Evolutionary conservation across 2,888 invertebrate species (phyloP).

Genomic region (Leuctra nigra): DNA sequence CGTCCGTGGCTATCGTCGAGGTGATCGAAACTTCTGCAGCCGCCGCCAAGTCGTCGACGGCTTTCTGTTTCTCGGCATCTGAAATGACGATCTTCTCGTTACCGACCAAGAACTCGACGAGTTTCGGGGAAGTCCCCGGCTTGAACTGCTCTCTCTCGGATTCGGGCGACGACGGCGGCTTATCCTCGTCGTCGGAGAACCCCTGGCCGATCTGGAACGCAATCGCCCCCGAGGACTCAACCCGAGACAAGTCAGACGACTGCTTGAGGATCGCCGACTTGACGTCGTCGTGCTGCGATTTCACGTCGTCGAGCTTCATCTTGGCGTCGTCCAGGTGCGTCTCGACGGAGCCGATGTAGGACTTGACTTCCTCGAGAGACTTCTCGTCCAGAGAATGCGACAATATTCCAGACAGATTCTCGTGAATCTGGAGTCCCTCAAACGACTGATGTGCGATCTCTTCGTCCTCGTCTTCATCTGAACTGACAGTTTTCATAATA

Average conservation of each 20-base stretch:
- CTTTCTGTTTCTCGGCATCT: slow-evolving; percentile 12
- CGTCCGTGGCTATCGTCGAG: slow-evolving; percentile 15
- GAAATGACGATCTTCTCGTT: slow-evolving; percentile 12
- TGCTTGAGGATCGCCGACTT: slow-evolving; percentile 11
- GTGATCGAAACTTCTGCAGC: slow-evolving; percentile 17
- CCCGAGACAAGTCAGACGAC: neutral
- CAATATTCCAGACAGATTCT: neutral
- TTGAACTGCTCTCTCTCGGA: neutral
- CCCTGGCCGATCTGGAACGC: slow-evolving; percentile 3
- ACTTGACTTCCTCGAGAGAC: slow-evolving; percentile 4
- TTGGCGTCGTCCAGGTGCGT: slow-evolving; percentile 11
- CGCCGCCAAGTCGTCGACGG: slow-evolving; percentile 17
- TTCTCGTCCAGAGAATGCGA: slow-evolving; percentile 7
- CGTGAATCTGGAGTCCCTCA: neutral
- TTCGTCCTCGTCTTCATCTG: slow-evolving; percentile 3
- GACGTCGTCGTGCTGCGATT: neutral
- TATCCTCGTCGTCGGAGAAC: neutral
- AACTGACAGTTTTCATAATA: neutral
- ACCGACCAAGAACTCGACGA: slow-evolving; percentile 12
- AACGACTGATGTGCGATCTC: neutral
- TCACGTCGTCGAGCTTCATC: neutral
- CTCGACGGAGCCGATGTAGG: slow-evolving; percentile 7
- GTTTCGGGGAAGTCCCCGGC: neutral
- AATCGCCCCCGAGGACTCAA: neutral
- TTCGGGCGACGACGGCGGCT: neutral